phyloP scores from a whole-genome alignment of 1,140 invertebrate genomes.

The Drosophila baimaii region DNA sequence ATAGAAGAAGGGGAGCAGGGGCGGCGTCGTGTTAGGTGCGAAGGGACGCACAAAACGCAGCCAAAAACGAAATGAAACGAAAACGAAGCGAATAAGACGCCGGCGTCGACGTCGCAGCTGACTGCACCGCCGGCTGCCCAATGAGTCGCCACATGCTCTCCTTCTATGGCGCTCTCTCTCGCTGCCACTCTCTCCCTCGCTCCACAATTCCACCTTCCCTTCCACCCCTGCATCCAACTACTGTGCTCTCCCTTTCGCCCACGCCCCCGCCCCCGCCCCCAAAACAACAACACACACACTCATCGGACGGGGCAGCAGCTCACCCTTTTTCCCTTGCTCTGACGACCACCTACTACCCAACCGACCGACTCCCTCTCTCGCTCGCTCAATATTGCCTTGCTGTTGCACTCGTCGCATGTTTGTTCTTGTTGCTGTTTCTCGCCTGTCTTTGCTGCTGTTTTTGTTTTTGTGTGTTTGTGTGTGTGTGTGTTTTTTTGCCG shows the following conservation, averaged over 20 bases:
- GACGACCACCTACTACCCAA: background rate
- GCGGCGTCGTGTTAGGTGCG: background rate
- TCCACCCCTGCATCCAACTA: background rate
- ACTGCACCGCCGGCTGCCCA: conserved; percentile 50
- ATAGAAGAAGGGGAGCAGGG: background rate
- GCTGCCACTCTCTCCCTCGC: conserved; percentile 12
- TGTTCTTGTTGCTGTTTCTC: conserved; percentile 14
- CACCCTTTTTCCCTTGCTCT: conserved; percentile 10
- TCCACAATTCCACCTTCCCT: background rate
- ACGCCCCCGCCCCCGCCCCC: background rate
- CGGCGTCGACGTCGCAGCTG: conserved; percentile 33
- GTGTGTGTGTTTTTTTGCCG: conserved; percentile 28
- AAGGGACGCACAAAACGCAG: conserved; percentile 61
- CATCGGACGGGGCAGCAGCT: conserved; percentile 2
- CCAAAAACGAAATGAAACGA: conserved; percentile 26
- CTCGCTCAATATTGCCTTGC: conserved; percentile 19
- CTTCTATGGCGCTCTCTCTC: conserved; percentile 7
- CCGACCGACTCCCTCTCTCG: conserved; percentile 14
- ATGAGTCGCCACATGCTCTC: conserved; percentile 33
- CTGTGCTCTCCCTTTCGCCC: conserved; percentile 2
- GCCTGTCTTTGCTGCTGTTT: conserved; percentile 11
- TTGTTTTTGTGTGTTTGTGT: conserved; percentile 15
- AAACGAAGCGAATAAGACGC: conserved; percentile 55
- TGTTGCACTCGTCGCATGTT: conserved; percentile 35
- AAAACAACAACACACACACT: conserved; percentile 2